Base-by-base conservation (phyloP, 2,888 invertebrate genomes). In the Agriotes lineatus region DNA sequence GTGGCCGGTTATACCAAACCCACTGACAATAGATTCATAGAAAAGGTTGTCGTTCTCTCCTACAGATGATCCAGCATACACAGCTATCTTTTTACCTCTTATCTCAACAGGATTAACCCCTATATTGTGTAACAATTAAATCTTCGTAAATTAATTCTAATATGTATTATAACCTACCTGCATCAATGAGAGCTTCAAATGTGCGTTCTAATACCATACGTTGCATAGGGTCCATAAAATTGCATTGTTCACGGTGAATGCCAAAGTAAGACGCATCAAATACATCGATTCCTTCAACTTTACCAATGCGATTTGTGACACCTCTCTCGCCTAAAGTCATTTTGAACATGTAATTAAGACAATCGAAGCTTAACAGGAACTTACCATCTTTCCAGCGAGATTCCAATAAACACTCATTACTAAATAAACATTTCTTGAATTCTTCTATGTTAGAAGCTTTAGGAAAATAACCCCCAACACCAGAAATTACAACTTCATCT, bases 1-100 rank as follows among this genome's bases (percentile, higher is more conserved):
- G 83, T 91, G 91, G 1, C 91, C 92, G 58, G 90, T 89, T 77
- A 92, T 86, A 57, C 88, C 88, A 82, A 91, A 91, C 30, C 91
- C 91, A 74, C 85, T 85, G 0, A 86, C 83, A 52, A 79, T 83
- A 52, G 74, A 87, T 82, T 85, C 89, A 85, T 75, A 87, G 85
- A 80, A 88, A 7, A 83, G 73, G 71, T 82, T 83, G 71, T 86
- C 86, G 48, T 85, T 85, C 73, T 86, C 86, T 50, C 85, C 85
- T 25, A 85, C 77, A 9, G 83, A 80, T 0, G 85, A 85, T 3
- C 83, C 85, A 75, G 84, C 83, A 59, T 82, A 84, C 9, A 85
- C 84, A 7, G 85, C 85, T 19, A 85, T 80, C 59, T 83, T 81
- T 65, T 81, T 81, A 2, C 85, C 85, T 72, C 82, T 80, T 2